Conservation (phyloP, 1,140 invertebrate genomes). For the Ips typographus region DNA sequence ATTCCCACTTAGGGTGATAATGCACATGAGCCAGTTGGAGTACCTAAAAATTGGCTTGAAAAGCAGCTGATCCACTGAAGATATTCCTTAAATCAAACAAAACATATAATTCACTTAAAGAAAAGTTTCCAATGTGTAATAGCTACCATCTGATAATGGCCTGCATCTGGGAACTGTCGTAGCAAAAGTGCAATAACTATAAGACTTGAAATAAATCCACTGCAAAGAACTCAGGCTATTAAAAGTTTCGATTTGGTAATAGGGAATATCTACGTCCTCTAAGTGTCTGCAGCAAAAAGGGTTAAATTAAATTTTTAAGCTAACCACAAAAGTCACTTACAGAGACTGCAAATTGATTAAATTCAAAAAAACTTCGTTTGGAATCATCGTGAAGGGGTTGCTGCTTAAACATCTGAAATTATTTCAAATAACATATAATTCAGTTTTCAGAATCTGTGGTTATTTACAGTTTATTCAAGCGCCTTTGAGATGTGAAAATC, state of each 20-base stretch:
- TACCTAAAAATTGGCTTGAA: constrained; percentile 63
- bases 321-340: constrained; percentile 19
- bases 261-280: constrained; percentile 59
- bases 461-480: constrained; percentile 23
- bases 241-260: constrained; percentile 59
- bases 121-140: constrained; percentile 37
- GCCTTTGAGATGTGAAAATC: constrained; percentile 10
- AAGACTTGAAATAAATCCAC: constrained; percentile 68
- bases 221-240: constrained; percentile 55
- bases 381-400: constrained; percentile 15
- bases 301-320: not conserved
- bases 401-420: constrained; percentile 25
- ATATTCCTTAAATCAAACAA: constrained; percentile 50
- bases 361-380: constrained; percentile 14
- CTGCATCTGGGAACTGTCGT: constrained; percentile 63
- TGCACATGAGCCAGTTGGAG: constrained; percentile 72
- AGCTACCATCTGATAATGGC: constrained; percentile 66
- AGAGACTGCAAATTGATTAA: constrained; percentile 14
- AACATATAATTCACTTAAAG: constrained; percentile 1
- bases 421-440: not conserved
- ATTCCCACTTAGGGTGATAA: constrained; percentile 68
- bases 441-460: not conserved
- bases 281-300: constrained; percentile 52
- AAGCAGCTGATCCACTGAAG: constrained; percentile 67
- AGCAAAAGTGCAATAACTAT: constrained; percentile 69